A percentile compares a stretch with the other conserved stretches of the same genome.
These are phyloP conservation scores for Dichetophora obliterata DNA, from an alignment of 2,888 invertebrate genomes.

Conservation along the genomic window DNA sequence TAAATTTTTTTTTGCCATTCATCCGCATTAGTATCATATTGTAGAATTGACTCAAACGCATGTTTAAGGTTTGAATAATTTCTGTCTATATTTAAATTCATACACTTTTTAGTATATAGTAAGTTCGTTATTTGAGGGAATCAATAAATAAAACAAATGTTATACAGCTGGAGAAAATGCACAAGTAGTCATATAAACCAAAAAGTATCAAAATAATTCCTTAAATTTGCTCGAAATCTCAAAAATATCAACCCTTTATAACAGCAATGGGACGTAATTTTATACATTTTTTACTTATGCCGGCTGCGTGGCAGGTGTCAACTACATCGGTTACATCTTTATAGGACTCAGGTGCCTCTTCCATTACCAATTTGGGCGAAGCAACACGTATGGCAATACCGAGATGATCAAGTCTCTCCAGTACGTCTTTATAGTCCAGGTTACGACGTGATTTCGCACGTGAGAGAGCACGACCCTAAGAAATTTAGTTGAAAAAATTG, in stretches of 20 bases:
- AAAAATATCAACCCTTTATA: constrained; percentile 86
- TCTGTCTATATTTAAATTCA: no score
- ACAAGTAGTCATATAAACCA: not conserved
- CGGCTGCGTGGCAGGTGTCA: constrained; percentile 96
- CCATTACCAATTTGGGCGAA: constrained; percentile 99
- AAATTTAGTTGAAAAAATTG: not conserved
- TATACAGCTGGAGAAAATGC: no score
- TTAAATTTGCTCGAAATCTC: not conserved
- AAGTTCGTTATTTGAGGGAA: no score
- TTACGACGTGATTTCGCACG: constrained; percentile 97
- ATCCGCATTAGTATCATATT: no score
- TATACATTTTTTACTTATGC: constrained; percentile 96
- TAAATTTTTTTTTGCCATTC: no score
- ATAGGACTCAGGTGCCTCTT: constrained; percentile 99
- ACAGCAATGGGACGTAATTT: constrained; percentile 98
- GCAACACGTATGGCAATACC: constrained; percentile 97
- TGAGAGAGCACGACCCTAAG: constrained; percentile 95
- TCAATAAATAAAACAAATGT: no score
- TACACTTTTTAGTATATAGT: no score
- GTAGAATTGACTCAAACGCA: no score
- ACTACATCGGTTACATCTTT: constrained; percentile 99
- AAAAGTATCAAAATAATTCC: not conserved
- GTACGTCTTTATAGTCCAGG: constrained; percentile 91
- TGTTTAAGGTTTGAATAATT: no score
- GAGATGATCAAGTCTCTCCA: constrained; percentile 83